Base-by-base conservation (phyloP, 2,797 vertebrate genomes). In the Neostethus bicornis region DNA sequence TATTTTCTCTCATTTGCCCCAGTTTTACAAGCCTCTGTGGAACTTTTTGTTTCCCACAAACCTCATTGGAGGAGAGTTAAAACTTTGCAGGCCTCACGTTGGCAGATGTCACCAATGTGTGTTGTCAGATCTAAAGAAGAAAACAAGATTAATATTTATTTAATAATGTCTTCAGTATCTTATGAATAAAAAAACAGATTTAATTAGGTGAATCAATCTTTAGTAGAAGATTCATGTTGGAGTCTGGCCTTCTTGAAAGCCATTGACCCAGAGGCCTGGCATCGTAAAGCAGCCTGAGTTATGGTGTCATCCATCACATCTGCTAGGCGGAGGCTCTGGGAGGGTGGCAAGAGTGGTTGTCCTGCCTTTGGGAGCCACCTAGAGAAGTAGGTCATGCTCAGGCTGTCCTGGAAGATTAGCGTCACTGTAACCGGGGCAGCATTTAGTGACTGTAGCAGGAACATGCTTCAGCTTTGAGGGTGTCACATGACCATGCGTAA, bases 311-410 rank as follows among this genome's bases (percentile, higher is more conserved):
- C 63, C 45, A 42, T 71, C 47, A 59, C 41, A 24, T 2, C 61
- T 55, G 48, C 42, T 26, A 16, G 26, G 23, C 6, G 14, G 69
- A 9, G 49, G 44, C 12, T 13, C 6, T 4, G 0, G 45, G 26
- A 55, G 9, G 28, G 13, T 51, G n/a, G 20, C 6, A 25, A 45
- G 48, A 48, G 53, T 20, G 61, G 37, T 53, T 4, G 47, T 66
- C 54, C 67, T 1, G 59, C 46, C 54, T 67, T 59, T 59, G 56
- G 73, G 61, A 74, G 56, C 52, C 67, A 76, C 73, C 78, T 50
- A 4, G 57, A 58, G 67, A 81, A 87, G 70, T 88, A 81, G 87
- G 86, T 89, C 90, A 87, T 1, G 41, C 56, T 84, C 71, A 55
- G 29, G 37, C 75, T 75, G 87, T 85, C 83, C 37, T 49, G 48